Evolutionary conservation across 2,113 vertebrate genomes (phyloP), one percentile per base, ranked within the genome.

Genomic region (cattle (Bos taurus)): DNA sequence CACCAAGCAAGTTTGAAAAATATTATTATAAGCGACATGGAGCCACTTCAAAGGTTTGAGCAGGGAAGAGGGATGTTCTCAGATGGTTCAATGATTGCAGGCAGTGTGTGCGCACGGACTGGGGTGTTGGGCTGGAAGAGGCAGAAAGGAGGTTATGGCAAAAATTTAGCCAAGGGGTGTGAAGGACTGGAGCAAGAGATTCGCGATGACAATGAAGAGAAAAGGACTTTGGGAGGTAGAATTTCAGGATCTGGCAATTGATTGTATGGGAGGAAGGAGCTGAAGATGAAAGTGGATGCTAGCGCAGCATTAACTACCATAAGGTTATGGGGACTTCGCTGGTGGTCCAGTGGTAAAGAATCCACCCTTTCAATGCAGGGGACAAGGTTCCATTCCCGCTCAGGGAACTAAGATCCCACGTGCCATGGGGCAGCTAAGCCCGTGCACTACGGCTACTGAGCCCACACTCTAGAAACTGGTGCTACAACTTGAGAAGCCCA

Each of bases 1-100:
- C 96, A 91, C n/a, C 87, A 90, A 80, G 57, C 43, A 36, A 95
- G 82, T 57, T 93, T 57, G 87, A 93, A 87, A 95, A 81, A 91
- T n/a, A 80, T 62, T 40, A 60, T 85, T 88, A 36, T n/a, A 87
- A 85, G 93, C 88, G 52, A 57, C 13, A 52, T 9, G 59, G 84
- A 94, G 71, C 57, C 71, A 50, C 64, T 92, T 86, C 62, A 57
- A 90, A 59, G 85, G 78, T 90, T 46, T 91, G 83, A 92, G 56
- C 78, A 62, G 54, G 33, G 71, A 77, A 12, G 88, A 21, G 28
- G n/a, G 19, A 50, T 11, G 36, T 43, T 17, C 54, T 43, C 23
- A 46, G 77, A 57, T 52, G 82, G 59, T 12, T 84, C 82, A 0
- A 16, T 46, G 57, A 54, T 23, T 46, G 52, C 48, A 30, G 40